Base-by-base conservation (phyloP, 2,797 vertebrate genomes). In the Ctenosaura bakeri region DNA sequence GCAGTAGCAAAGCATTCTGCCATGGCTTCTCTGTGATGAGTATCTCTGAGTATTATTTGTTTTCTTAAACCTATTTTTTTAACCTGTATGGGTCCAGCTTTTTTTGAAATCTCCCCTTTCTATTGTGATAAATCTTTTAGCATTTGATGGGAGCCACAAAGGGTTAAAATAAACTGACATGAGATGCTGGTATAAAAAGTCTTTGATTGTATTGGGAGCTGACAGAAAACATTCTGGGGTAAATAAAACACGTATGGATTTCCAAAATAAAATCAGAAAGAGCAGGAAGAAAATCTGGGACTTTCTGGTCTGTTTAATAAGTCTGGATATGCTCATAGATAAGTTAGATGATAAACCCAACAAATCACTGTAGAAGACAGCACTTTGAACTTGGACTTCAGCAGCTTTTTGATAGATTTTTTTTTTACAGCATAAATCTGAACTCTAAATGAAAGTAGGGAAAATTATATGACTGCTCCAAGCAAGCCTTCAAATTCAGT, bases 401-500 rank as follows among this genome's bases (percentile, higher is more conserved):
- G 92, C 93, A 94, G 82, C 78, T 92, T 52, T 87, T 90, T 92
- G 50, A 85, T 77, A 85, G 56, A 46, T 46, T 46, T 69, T 91
- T 92, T 84, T 56, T 92, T 86, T 76, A 92, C 86, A 82, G 90
- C 94, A 82, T 35, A 92, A 93, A 93, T 93, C 85, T 85, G 6
- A 88, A 35, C 88, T 90, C 92, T 85, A 85, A 77, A 73, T 64
- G 89, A 52, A 56, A 91, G 89, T 80, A n/a, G 56, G 85, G 92
- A 92, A 92, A 83, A 80, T 80, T 79, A 89, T 79, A 89, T 46
- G 80, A 92, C 83, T 92, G 14, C 35, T 78, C 80, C 80, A 83
- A 92, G 91, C 85, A 80, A 94, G 88, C 52, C 73, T 74, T 88
- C 82, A 92, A 83, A 89, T 62, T 24, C 20, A 88, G 35, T 84